Conservation (phyloP, 2,113 vertebrate genomes). For the Etheostoma cragini region DNA sequence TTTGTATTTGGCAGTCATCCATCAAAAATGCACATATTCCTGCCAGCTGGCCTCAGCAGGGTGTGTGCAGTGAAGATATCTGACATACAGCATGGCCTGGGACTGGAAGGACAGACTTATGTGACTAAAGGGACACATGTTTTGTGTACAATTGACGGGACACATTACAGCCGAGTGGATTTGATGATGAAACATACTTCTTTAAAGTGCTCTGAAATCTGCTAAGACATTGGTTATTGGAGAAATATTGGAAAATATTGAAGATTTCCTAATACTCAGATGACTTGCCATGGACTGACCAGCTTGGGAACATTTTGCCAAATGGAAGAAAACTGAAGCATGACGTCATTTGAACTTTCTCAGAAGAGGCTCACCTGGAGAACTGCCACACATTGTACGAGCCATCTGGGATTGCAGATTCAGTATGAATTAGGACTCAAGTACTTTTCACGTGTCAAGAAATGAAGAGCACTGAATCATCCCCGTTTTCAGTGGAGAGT, state of each 20-base stretch:
- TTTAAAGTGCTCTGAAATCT: slow-evolving; percentile 10
- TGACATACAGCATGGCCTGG: background rate
- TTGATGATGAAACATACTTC: slow-evolving; percentile 26
- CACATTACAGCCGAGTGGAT: slow-evolving; percentile 31
- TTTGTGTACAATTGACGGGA: slow-evolving; percentile 36
- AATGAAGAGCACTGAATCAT: slow-evolving; percentile 72
- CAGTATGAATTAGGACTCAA: slow-evolving; percentile 48
- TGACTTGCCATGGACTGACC: slow-evolving; percentile 38
- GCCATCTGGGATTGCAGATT: slow-evolving; percentile 41
- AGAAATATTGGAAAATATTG: slow-evolving; percentile 47
- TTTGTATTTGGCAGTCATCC: slow-evolving; percentile 1
- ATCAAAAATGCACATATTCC: background rate
- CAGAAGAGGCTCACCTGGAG: slow-evolving; percentile 31
- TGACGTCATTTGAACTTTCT: slow-evolving; percentile 34
- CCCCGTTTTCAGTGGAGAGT: slow-evolving; percentile 86
- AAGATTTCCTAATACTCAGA: slow-evolving; percentile 25
- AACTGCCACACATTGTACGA: slow-evolving; percentile 13
- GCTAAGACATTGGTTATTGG: slow-evolving; percentile 14
- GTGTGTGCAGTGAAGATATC: slow-evolving; percentile 30
- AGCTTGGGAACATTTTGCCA: slow-evolving; percentile 23
- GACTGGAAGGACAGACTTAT: slow-evolving; percentile 25
- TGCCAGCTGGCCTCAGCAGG: background rate
- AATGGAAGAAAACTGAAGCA: slow-evolving; percentile 22
- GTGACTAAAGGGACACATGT: slow-evolving; percentile 4
- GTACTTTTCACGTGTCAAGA: slow-evolving; percentile 51